Base-by-base conservation (phyloP, 2,888 invertebrate genomes). In the Scelioninae gen. 1 region DNA sequence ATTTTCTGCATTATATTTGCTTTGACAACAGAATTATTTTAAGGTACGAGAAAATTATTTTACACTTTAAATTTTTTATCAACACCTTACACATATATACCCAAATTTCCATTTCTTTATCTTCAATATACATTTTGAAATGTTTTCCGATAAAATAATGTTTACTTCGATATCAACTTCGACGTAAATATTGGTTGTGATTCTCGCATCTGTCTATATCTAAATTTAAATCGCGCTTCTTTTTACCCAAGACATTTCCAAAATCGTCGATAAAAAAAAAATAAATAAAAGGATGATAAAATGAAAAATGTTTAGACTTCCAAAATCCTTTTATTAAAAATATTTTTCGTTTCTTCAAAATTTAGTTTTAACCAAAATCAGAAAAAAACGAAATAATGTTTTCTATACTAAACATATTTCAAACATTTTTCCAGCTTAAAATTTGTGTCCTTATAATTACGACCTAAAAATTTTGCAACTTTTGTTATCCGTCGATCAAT, bases 181-280 rank as follows among this genome's bases (percentile, higher is more conserved):
- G 62, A 74, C 74, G 55, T 74, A 74, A 53, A 74, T 74, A 74
- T 74, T 74, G 55, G 74, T 74, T 74, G 53, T 55, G 63, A 63
- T 74, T 63, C 31, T 10, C 45, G 16, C 34, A 34, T 55, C 74
- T 74, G 34, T 72, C 15, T 62, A 29, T 75, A 65, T 75, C 56
- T 45, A 56, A 75, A 75, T 75, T 63, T 74, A 55, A 58, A 71
- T 71, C 60, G 15, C 38, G 9, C 4, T 13, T 60, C 51, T 72
- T 40, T 60, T 60, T 55, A 40, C 51, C n/a, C 11, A 7, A 34
- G 49, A 51, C 23, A 23, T 56, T 43, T 55, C 13, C 10, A 31
- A 55, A 55, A 55, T 55, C 11, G 40, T 10, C 55, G 23, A 43
- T 31, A n/a, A n/a, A 51, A 16, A 43, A 15, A 62, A 43, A 34